A percentile compares a stretch with the other conserved stretches of the same genome.
These are phyloP conservation scores for cat (Felis catus) DNA, from an alignment of 2,113 vertebrate species.

Conservation along the genomic window F.catus_Fca126_mat1.0 CM031419.1:17650501-17651000, in stretches of 20 bases:
- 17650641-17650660: too few relatives aligned
- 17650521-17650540: neutral
- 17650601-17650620: neutral
- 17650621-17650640: too few relatives aligned
- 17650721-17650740: too few relatives aligned
- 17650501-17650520: neutral
- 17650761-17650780: too few relatives aligned
- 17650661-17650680: too few relatives aligned
- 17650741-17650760: too few relatives aligned
- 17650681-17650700: too few relatives aligned
- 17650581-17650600: neutral
- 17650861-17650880: neutral
- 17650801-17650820: too few relatives aligned
- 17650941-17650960: neutral
- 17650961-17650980: neutral
- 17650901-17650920: neutral
- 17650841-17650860: neutral
- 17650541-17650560: neutral
- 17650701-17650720: too few relatives aligned
- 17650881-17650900: slow-evolving; percentile 6
- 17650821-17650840: slow-evolving; percentile 6
- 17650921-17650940: neutral
- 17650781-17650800: too few relatives aligned
- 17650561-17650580: neutral
- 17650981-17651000: neutral